Percentiles rank a stretch among this genome's conserved stretches.
Evolutionary conservation across 2,113 vertebrate species (phyloP).

Genomic region (Rhynchomys soricoides): DNA sequence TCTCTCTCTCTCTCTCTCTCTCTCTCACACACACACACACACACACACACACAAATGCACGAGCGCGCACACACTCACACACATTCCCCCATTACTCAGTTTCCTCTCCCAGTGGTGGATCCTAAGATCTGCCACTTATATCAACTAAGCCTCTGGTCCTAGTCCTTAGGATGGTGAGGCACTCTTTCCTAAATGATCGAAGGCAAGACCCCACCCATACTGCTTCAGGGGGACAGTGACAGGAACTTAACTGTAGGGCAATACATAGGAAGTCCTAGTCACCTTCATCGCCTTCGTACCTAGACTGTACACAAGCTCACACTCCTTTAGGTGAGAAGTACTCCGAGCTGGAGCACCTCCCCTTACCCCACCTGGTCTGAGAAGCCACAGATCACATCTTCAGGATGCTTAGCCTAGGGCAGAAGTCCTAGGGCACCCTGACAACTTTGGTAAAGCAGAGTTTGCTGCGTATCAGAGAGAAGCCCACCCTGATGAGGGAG

Average conservation of each 20-base stretch:
- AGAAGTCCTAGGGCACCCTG: background rate
- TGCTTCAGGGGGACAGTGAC: background rate
- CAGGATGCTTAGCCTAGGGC: background rate
- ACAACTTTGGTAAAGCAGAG: background rate
- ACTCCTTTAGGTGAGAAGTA: background rate
- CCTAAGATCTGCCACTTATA: background rate
- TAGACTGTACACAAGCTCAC: background rate
- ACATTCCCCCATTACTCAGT: background rate
- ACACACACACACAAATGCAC: background rate
- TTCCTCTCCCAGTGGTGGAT: background rate
- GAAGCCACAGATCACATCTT: background rate
- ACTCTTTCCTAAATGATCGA: background rate
- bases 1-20: too few species aligned
- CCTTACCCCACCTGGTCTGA: background rate
- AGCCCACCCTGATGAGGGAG: background rate
- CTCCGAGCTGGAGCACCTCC: background rate
- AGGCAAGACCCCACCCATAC: background rate
- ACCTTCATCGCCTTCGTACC: fast-evolving
- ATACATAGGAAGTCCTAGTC: fast-evolving
- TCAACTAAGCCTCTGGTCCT: background rate
- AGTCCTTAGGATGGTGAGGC: background rate
- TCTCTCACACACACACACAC: background rate
- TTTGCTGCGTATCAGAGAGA: background rate
- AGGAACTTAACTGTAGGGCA: background rate
- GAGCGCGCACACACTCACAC: background rate